These are phyloP conservation scores for Pseudochirops corinnae DNA, from an alignment of 2,797 vertebrate genomes.

Conservation along the genomic window DNA sequence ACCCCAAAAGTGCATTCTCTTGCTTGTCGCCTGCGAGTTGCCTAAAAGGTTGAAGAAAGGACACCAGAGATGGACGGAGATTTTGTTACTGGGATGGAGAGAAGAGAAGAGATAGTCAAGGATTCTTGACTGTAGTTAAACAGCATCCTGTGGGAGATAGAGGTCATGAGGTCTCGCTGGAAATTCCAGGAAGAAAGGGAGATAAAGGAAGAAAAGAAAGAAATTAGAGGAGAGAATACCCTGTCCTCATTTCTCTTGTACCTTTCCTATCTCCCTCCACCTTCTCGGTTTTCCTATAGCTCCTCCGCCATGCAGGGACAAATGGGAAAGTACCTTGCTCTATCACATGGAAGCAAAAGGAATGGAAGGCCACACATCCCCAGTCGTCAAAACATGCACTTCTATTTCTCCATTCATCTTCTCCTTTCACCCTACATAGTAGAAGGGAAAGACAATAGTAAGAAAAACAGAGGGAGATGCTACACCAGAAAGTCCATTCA, in stretches of 20 bases:
- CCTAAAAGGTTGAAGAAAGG: neutral
- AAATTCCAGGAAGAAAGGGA: neutral
- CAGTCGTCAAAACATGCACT: neutral
- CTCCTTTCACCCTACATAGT: neutral
- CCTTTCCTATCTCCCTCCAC: neutral
- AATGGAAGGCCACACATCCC: neutral
- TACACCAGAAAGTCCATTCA: neutral
- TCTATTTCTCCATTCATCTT: neutral
- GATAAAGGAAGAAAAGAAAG: neutral
- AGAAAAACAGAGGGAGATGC: neutral
- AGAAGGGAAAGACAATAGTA: neutral
- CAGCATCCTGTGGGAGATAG: neutral
- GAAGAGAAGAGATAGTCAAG: neutral
- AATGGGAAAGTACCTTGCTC: neutral
- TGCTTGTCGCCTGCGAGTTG: neutral
- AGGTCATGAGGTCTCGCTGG: neutral
- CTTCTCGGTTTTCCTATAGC: neutral
- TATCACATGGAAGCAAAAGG: neutral
- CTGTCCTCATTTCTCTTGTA: neutral
- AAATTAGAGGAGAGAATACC: neutral
- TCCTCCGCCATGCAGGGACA: neutral
- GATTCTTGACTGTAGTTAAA: neutral
- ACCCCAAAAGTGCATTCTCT: constrained; percentile 44
- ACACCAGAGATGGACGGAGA: neutral
- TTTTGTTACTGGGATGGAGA: neutral